phyloP scores from a whole-genome alignment of 92 coral and sea anemone species.

The Epizoanthus ramosus region DNA sequence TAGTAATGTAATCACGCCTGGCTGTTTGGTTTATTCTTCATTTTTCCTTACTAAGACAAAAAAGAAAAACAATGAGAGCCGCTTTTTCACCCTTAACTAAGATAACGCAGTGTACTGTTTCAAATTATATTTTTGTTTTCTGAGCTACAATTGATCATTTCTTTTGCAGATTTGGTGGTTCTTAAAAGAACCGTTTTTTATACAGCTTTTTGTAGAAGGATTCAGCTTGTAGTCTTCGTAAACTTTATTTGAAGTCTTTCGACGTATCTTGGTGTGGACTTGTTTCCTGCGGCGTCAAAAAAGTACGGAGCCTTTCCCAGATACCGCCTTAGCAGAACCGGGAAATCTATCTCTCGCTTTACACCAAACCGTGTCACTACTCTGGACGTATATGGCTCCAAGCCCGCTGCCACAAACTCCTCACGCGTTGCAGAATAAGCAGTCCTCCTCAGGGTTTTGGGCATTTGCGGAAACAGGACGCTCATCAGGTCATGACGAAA shows the following conservation, averaged over 20 bases:
- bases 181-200: neutral
- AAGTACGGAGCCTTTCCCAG: neutral
- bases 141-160: neutral
- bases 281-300: neutral
- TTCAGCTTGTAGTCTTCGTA: neutral
- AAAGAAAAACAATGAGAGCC: too few species aligned
- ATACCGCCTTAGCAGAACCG: neutral
- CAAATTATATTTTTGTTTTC: too few species aligned
- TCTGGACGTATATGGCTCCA: neutral
- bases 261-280: neutral
- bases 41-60: too few species aligned
- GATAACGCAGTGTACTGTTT: too few species aligned
- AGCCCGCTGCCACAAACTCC: constrained; percentile 17
- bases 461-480: neutral
- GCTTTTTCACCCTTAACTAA: too few species aligned
- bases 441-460: neutral
- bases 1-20: too few species aligned
- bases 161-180: constrained; percentile 1
- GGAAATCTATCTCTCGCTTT: constrained; percentile 12
- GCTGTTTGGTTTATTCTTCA: too few species aligned
- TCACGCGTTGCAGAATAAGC: constrained; percentile 8
- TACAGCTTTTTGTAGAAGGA: neutral
- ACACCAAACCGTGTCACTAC: constrained; percentile 1
- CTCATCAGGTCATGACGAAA: neutral
- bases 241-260: neutral